These are phyloP conservation scores for Morone saxatilis DNA, from an alignment of 2,113 vertebrate genomes.

Conservation along the genomic window DNA sequence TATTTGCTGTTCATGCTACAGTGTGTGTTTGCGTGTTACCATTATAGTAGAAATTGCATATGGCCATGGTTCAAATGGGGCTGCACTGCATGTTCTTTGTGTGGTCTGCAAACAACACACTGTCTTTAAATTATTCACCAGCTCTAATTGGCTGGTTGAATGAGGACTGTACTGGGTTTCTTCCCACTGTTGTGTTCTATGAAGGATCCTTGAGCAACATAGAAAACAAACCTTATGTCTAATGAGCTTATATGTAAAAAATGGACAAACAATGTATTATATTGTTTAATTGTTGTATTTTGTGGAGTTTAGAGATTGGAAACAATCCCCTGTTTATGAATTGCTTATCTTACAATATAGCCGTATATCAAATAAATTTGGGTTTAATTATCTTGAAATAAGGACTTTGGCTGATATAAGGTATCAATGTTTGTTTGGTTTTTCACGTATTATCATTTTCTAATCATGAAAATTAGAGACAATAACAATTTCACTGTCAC, in stretches of 20 bases:
- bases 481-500: neutral
- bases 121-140: slow-evolving; percentile 77
- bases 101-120: slow-evolving; percentile 43
- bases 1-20: neutral
- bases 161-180: slow-evolving; percentile 59
- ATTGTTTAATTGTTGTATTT: too few relatives aligned
- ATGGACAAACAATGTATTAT: too few relatives aligned
- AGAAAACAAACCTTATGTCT: slow-evolving; percentile 10
- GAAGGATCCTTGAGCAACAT: slow-evolving; percentile 13
- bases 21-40: neutral
- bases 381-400: neutral
- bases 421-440: neutral
- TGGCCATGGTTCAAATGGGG: neutral
- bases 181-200: slow-evolving; percentile 16
- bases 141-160: slow-evolving; percentile 71
- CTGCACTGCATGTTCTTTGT: slow-evolving; percentile 6
- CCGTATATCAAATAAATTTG: neutral
- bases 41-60: slow-evolving; percentile 19
- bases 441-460: neutral
- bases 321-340: too few relatives aligned
- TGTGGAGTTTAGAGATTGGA: too few relatives aligned
- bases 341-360: neutral
- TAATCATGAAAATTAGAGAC: too few relatives aligned
- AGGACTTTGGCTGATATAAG: neutral
- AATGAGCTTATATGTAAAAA: neutral